Evolutionary conservation across 2,888 invertebrate genomes (phyloP).

Genomic region (Hybos culiciformis): DNA sequence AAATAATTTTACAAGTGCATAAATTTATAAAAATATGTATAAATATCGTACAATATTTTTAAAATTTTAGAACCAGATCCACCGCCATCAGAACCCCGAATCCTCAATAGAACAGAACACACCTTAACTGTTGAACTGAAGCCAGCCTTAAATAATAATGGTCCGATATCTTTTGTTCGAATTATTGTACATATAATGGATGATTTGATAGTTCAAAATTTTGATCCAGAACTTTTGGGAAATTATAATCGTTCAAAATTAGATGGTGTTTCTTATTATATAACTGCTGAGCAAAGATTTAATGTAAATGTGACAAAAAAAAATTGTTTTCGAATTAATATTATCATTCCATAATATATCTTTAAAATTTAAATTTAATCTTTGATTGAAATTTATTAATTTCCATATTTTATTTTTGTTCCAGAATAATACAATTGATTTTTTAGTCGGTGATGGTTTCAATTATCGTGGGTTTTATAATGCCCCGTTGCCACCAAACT

Average conservation of each 20-base stretch:
- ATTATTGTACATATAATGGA: conserved; percentile 55
- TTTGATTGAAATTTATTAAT: background rate
- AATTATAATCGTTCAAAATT: conserved; percentile 51
- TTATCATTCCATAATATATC: background rate
- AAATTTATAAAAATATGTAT: background rate
- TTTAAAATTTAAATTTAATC: background rate
- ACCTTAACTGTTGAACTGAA: conserved; percentile 53
- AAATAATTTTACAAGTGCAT: conserved; percentile 19
- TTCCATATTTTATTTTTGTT: conserved; percentile 3
- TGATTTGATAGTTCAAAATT: conserved; percentile 49
- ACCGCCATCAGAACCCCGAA: conserved; percentile 51
- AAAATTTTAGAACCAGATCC: conserved; percentile 43
- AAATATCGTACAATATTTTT: background rate
- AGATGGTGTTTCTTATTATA: conserved; percentile 62
- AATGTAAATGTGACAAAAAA: conserved; percentile 31
- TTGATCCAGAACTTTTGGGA: conserved; percentile 45
- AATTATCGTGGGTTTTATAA: conserved; percentile 65
- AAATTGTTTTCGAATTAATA: background rate
- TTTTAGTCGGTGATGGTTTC: conserved; percentile 62
- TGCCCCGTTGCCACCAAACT: conserved; percentile 49
- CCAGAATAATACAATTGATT: conserved; percentile 48
- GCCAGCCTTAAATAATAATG: conserved; percentile 57
- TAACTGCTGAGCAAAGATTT: conserved; percentile 64
- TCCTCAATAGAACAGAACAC: conserved; percentile 45
- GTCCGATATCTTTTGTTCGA: conserved; percentile 62